These are phyloP conservation scores for Cyclophora albipunctata DNA, from an alignment of 2,888 invertebrate genomes.

Conservation along the genomic window DNA sequence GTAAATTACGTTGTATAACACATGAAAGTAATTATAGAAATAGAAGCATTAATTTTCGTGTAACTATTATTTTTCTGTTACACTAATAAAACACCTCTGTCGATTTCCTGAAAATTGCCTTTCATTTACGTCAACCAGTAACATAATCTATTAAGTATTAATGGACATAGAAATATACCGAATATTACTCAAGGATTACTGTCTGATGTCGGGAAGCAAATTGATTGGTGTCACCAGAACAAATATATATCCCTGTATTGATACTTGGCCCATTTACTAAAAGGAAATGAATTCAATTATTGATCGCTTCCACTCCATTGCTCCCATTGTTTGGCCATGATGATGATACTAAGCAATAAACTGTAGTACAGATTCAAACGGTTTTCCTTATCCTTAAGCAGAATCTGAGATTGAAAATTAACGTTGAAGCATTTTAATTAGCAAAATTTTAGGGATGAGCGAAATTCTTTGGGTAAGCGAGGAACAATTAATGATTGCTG, in stretches of 20 bases:
- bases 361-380: slow-evolving; percentile 9
- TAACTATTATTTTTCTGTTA: too few relatives aligned
- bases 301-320: slow-evolving; percentile 58
- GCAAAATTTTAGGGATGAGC: not conserved
- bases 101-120: too few relatives aligned
- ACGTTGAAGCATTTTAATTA: not conserved
- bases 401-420: not conserved
- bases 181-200: too few relatives aligned
- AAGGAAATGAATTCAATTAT: slow-evolving; percentile 61
- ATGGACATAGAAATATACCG: too few relatives aligned
- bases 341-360: slow-evolving; percentile 40
- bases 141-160: too few relatives aligned
- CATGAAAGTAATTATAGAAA: too few relatives aligned
- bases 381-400: not conserved
- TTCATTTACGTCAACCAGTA: too few relatives aligned
- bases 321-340: slow-evolving; percentile 47
- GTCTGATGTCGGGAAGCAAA: too few relatives aligned
- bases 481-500: not conserved
- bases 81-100: too few relatives aligned
- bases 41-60: too few relatives aligned
- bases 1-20: too few relatives aligned
- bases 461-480: not conserved
- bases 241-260: not conserved
- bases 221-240: too few relatives aligned
- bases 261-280: slow-evolving; percentile 25